These are phyloP conservation scores for Holocentrus rufus DNA, from an alignment of 2,797 vertebrate species.

Conservation along the genomic window DNA sequence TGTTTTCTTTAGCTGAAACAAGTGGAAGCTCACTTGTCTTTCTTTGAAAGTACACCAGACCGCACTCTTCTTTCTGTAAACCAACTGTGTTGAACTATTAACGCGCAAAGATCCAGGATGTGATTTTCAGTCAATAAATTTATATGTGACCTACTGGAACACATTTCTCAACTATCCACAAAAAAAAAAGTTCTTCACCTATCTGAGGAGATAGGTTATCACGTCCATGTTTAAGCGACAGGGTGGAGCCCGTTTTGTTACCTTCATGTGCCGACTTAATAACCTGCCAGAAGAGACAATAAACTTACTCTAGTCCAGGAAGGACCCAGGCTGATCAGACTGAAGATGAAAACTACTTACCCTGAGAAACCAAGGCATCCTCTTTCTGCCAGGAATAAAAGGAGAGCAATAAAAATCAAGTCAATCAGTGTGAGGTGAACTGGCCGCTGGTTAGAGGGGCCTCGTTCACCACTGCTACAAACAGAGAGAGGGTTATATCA, in stretches of 20 bases:
- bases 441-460: conserved; percentile 35
- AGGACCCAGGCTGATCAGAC: conserved; percentile 36
- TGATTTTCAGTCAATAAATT: background rate
- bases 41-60: background rate
- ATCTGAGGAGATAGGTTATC: background rate
- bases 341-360: conserved; percentile 78
- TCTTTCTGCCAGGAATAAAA: conserved; percentile 82
- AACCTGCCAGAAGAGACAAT: conserved; percentile 19
- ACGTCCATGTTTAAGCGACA: background rate
- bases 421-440: conserved; percentile 63
- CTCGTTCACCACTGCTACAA: conserved; percentile 54
- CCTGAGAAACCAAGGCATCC: conserved; percentile 71
- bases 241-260: background rate
- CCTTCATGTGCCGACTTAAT: conserved; percentile 23
- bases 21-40: background rate
- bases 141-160: background rate
- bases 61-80: background rate
- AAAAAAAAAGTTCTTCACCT: background rate
- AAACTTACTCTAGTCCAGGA: conserved; percentile 37
- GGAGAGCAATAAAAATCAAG: conserved; percentile 76
- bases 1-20: background rate
- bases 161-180: background rate
- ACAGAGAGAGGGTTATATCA: conserved; percentile 58
- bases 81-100: background rate
- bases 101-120: background rate